These are phyloP conservation scores for Athrips mouffetella DNA, from an alignment of 2,888 invertebrate genomes.

Conservation along the genomic window DNA sequence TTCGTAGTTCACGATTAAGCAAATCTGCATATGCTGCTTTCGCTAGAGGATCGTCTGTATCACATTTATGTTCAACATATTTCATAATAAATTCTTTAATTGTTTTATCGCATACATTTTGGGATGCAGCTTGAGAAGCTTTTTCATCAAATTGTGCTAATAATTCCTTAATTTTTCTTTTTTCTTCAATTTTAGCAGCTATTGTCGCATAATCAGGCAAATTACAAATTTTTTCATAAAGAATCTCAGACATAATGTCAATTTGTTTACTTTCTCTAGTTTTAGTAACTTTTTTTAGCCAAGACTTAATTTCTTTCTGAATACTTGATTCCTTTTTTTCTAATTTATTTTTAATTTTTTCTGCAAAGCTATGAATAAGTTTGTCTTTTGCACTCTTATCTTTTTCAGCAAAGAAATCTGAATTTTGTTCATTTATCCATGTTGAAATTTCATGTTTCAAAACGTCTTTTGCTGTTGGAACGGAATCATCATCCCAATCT, in stretches of 20 bases:
- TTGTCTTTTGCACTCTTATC: slow-evolving; percentile 29
- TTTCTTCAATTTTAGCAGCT: slow-evolving; percentile 22
- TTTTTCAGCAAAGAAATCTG: slow-evolving; percentile 31
- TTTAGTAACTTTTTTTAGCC: slow-evolving; percentile 37
- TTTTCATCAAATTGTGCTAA: background rate
- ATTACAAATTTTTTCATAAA: slow-evolving; percentile 35
- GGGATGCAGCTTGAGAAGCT: background rate
- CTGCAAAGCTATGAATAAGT: slow-evolving; percentile 40
- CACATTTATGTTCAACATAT: slow-evolving; percentile 45
- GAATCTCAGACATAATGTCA: slow-evolving; percentile 30
- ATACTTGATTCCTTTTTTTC: slow-evolving; percentile 34
- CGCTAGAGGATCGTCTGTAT: slow-evolving; percentile 41
- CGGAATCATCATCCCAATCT: slow-evolving; percentile 21
- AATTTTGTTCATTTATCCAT: slow-evolving; percentile 49
- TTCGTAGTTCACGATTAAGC: slow-evolving; percentile 43
- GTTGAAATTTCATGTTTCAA: slow-evolving; percentile 50
- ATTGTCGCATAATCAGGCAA: slow-evolving; percentile 40
- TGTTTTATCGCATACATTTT: slow-evolving; percentile 33
- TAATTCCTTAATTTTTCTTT: slow-evolving; percentile 9
- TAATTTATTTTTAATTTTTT: slow-evolving; percentile 32
- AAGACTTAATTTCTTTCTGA: slow-evolving; percentile 33
- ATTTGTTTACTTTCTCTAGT: slow-evolving; percentile 32
- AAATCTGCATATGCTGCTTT: slow-evolving; percentile 41
- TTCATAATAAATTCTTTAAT: slow-evolving; percentile 45
- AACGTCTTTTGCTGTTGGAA: slow-evolving; percentile 36